Evolutionary conservation across 2,888 invertebrate genomes (phyloP).

Genomic region (Melinaea menophilus): DNA sequence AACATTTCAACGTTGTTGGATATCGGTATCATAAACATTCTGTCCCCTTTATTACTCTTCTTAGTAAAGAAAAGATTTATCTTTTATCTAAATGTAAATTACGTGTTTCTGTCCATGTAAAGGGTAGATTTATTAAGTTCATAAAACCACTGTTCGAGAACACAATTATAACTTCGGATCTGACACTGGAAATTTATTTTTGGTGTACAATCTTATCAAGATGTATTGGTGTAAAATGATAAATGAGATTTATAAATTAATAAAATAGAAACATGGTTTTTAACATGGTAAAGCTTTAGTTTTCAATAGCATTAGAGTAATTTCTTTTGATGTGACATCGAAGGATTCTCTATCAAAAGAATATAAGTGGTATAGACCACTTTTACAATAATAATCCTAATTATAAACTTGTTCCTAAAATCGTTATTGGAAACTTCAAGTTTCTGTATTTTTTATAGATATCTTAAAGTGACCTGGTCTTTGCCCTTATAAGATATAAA

Average conservation of each 20-base stretch:
- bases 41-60: constrained; percentile 49
- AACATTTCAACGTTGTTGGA: constrained; percentile 57
- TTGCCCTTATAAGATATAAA: too few relatives aligned
- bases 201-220: constrained; percentile 10
- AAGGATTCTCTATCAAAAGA: constrained; percentile 43
- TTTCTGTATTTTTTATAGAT: constrained; percentile 5
- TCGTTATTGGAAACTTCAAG: constrained; percentile 12
- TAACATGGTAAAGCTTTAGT: too few relatives aligned
- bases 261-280: too few relatives aligned
- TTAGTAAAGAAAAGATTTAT: constrained; percentile 38
- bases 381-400: constrained; percentile 55
- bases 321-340: constrained; percentile 36
- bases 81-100: constrained; percentile 24
- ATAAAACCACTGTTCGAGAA: constrained; percentile 19
- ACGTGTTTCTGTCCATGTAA: constrained; percentile 8
- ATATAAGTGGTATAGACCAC: constrained; percentile 41
- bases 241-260: not conserved
- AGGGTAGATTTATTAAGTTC: constrained; percentile 20
- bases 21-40: constrained; percentile 48
- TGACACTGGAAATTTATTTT: constrained; percentile 18
- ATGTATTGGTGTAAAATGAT: constrained; percentile 8
- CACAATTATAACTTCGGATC: constrained; percentile 20
- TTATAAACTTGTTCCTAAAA: constrained; percentile 53
- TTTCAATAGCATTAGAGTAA: constrained; percentile 12
- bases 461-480: too few relatives aligned